These are phyloP conservation scores for Dolomedes plantarius DNA, from an alignment of 2,888 invertebrate species.

Conservation along the genomic window DNA sequence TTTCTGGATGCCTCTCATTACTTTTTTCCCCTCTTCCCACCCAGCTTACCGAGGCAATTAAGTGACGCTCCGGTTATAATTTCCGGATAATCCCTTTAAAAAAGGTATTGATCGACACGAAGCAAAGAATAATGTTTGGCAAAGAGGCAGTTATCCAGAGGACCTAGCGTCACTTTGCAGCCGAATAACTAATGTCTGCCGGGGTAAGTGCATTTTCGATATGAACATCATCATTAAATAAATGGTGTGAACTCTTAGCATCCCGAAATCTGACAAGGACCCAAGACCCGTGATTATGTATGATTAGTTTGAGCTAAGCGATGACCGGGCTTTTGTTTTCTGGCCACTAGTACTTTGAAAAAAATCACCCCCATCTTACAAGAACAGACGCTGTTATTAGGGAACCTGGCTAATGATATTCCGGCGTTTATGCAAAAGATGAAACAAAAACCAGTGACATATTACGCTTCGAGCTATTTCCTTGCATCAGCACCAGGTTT, in stretches of 20 bases:
- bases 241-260: conserved; percentile 71
- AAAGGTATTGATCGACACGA: conserved; percentile 50
- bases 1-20: conserved; percentile 1
- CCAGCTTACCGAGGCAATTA: conserved; percentile 42
- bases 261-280: conserved; percentile 63
- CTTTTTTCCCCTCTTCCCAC: conserved; percentile 17
- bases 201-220: conserved; percentile 69
- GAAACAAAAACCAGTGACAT: conserved; percentile 68
- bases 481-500: conserved; percentile 36
- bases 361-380: conserved; percentile 59
- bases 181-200: conserved; percentile 57
- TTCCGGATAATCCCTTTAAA: conserved; percentile 66
- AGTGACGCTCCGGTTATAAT: conserved; percentile 53
- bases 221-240: conserved; percentile 72
- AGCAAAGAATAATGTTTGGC: conserved; percentile 24
- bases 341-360: conserved; percentile 42
- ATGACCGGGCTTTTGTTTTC: conserved; percentile 66
- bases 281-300: conserved; percentile 68
- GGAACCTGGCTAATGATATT: conserved; percentile 66
- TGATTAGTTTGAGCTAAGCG: conserved; percentile 68
- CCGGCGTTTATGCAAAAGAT: conserved; percentile 63
- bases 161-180: conserved; percentile 38
- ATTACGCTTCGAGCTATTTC: conserved; percentile 63
- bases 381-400: conserved; percentile 68
- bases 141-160: conserved; percentile 35